A percentile compares a stretch with the other conserved stretches of the same genome.
Conservation (phyloP, 2,888 invertebrate genomes). For the Drosophila falleni region DNA sequence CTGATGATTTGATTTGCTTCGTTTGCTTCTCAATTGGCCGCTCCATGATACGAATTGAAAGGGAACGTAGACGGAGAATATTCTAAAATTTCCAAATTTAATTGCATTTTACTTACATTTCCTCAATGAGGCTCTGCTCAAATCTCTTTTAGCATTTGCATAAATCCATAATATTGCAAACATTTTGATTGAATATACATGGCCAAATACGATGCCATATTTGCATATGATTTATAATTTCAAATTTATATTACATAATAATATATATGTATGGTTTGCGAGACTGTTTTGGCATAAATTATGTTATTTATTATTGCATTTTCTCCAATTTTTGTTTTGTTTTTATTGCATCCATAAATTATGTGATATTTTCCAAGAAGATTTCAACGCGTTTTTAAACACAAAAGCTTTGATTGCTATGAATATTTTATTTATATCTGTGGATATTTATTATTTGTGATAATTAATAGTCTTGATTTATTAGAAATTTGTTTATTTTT, state of each 20-base stretch:
- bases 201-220: not conserved
- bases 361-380: not conserved
- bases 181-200: constrained; percentile 27
- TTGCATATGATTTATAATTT: constrained; percentile 56
- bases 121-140: not conserved
- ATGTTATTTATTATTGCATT: constrained; percentile 50
- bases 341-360: constrained; percentile 12
- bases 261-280: not conserved
- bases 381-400: constrained; percentile 11
- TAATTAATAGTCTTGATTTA: constrained; percentile 15
- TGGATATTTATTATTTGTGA: not conserved
- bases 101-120: constrained; percentile 62
- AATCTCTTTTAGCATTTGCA: constrained; percentile 53
- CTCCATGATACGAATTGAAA: constrained; percentile 8
- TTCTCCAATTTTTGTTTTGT: constrained; percentile 4
- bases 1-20: constrained; percentile 44
- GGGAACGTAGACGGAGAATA: constrained; percentile 1
- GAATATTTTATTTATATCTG: not conserved
- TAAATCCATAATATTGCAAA: constrained; percentile 54
- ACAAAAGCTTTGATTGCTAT: constrained; percentile 9
- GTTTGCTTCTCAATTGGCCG: constrained; percentile 31
- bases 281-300: constrained; percentile 45
- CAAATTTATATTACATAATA: constrained; percentile 23
- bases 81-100: constrained; percentile 33
- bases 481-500: not conserved